Evolutionary conservation across 2,113 vertebrate species (phyloP), one percentile per base, ranked within the genome.

Genomic region (Microtus montanus): DNA sequence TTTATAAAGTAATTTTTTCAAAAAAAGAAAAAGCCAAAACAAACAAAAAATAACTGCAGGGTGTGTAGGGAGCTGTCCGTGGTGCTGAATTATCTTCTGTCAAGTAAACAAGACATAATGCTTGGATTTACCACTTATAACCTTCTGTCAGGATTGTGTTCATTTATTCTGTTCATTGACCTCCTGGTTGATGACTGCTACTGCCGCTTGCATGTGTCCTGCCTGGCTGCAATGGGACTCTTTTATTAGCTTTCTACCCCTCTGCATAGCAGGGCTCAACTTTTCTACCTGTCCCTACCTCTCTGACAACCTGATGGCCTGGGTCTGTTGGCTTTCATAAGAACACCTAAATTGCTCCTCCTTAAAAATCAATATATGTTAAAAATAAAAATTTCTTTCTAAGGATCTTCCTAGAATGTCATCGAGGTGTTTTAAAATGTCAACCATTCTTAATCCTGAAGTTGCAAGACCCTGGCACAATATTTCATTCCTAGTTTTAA

Each of bases 351-450:
- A 64, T 89, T 84, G 28, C 19, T 73, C 10, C 90, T 90, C 4
- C 83, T 79, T 68, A 84, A 84, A 94, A 64, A 68, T 61, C 2
- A 78, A 49, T 52, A 35, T 66, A 83, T 73, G 20, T 24, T 88
- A 84, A 68, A 52, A 28, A 28, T 91, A 12, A 80, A 83, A 52
- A 22, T n/a, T 52, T 41, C 12, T 79, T 79, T 79, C 35, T 80
- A 68, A 17, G 58, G 44, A 17, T 24, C 89, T 89, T 86, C 49
- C 49, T 86, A 58, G 26, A 19, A 41, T 2, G 11, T 44, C 47
- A 92, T 89, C 35, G 13, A 93, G 44, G 54, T 80, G 30, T 47
- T 41, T 78, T 84, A 52, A 87, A 93, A 88, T 89, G 44, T 82
- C 35, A 89, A 52, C 8, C 26, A 89, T 82, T 64, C 4, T 47